Evolutionary conservation across 2,888 invertebrate species (phyloP), one percentile per base, ranked within the genome.

Genomic region (Agonopterix alstromeriana): DNA sequence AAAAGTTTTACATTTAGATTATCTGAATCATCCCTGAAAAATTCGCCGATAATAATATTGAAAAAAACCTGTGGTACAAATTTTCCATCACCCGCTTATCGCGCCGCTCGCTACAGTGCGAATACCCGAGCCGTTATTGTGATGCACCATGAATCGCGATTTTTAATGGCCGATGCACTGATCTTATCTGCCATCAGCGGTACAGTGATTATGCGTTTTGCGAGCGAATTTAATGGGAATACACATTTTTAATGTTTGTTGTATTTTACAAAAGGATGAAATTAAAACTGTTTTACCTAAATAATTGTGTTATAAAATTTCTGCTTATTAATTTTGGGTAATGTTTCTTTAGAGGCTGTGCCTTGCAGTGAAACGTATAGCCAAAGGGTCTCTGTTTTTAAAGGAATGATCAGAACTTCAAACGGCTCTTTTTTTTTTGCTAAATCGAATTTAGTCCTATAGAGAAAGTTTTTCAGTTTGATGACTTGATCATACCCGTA

Each of bases 121-220:
- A n/a, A 9, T 12, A 8, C 42, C 2, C n/a, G 4, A 2, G 3
- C 10, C 48, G 53, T 60, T 59, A 61, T 64, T 60, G 63, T 67
- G 60, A 63, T 63, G 63, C 61, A 56, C 45, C 54, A 60, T 74
- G 74, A 73, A 54, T 72, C 60, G 74, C 71, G 55, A 62, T 64
- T 67, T 71, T 70, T 65, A 67, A 60, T 60, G 60, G 58, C 55
- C 56, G 65, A 63, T 70, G 69, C 71, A 67, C 61, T 50, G 80
- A 80, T 79, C 61, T 65, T 77, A 82, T 82, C 78, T 65, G 63
- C 67, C 60, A 56, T 67, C 65, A 58, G 56, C 63, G 53, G 73
- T 80, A 81, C 63, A 54, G 73, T 83, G 82, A 83, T 76, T 72
- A 65, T 77, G 83, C 80, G 65, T 72, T 80, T 77, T 70, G 65